Base-by-base conservation (phyloP, 2,888 invertebrate species). In the Eudemis profundana region DNA sequence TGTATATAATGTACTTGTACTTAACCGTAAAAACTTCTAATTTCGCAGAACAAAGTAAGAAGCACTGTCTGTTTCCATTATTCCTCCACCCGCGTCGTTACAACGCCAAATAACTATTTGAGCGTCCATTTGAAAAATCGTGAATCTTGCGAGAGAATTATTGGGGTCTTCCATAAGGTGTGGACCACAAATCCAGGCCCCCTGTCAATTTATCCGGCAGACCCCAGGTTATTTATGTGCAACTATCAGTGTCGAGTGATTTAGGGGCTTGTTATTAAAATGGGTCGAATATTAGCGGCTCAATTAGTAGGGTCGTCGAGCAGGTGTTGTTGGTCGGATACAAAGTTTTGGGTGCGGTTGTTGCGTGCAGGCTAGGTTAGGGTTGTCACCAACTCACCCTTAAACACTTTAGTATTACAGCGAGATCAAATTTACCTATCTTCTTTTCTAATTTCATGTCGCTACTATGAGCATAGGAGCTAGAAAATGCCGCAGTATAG, bases 121-220 rank as follows among this genome's bases (percentile, higher is more conserved):
- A 65, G 15, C 53, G 65, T 46, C 59, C 53, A 65, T 65, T 65
- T 65, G 65, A 65, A 65, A 65, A 65, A 60, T 60, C 65, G 65
- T 65, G 65, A 60, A 65, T 65, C 65, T 60, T 60, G 53, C 65
- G 23, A 21, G 46, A 65, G 65, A 65, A 60, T 60, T 65, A 65
- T 65, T 60, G 51, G 65, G 65, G 65, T 60, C 60, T 29, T 65
- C 65, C 65, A 60, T 53, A 60, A 65, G 65, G 65, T 65, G 65
- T 65, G 65, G 65, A 65, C 65, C 65, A 65, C 65, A 65, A 65
- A 65, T 60, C 60, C 65, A 65, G 53, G 65, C 51, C 65, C 65
- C 65, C 60, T 65, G 65, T 65, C 65, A 65, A 65, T 65, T 65
- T 65, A 65, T 60, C 65, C 60, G 59, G 44, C 44, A 53, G 53